Conservation (phyloP, 2,888 invertebrate genomes). For the Helobdella robusta region DNA sequence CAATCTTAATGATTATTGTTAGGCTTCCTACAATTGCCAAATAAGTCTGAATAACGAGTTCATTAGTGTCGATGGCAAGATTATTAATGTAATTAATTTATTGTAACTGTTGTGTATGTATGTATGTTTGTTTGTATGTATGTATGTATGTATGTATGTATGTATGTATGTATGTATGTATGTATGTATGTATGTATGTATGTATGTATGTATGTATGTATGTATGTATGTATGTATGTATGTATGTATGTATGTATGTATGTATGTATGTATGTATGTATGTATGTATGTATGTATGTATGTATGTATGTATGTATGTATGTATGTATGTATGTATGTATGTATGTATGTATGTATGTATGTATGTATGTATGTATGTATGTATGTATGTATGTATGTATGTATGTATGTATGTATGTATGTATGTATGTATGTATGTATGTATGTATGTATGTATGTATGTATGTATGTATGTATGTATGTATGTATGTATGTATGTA, state of each 20-base stretch:
- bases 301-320: slow-evolving; percentile 9
- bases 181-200: slow-evolving; percentile 6
- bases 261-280: slow-evolving; percentile 2
- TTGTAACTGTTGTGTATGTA: not conserved
- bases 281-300: slow-evolving; percentile 6
- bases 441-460: slow-evolving; percentile 25
- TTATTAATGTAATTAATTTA: too few species aligned
- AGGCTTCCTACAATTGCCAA: too few species aligned
- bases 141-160: slow-evolving; percentile 6
- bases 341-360: slow-evolving; percentile 6
- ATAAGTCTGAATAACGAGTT: too few species aligned
- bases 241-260: slow-evolving; percentile 4
- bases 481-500: slow-evolving; percentile 24
- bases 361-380: slow-evolving; percentile 4
- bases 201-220: slow-evolving; percentile 6
- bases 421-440: slow-evolving; percentile 9
- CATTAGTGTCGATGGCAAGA: too few species aligned
- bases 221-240: slow-evolving; percentile 2
- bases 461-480: slow-evolving; percentile 23
- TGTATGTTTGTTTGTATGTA: not conserved
- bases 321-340: slow-evolving; percentile 6
- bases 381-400: not conserved
- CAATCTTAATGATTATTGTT: too few species aligned
- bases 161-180: slow-evolving; percentile 1
- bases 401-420: slow-evolving; percentile 6